A percentile compares a stretch with the other conserved stretches of the same genome.
Evolutionary conservation across 2,113 vertebrate species (phyloP).

Genomic region (Aix galericulata): DNA sequence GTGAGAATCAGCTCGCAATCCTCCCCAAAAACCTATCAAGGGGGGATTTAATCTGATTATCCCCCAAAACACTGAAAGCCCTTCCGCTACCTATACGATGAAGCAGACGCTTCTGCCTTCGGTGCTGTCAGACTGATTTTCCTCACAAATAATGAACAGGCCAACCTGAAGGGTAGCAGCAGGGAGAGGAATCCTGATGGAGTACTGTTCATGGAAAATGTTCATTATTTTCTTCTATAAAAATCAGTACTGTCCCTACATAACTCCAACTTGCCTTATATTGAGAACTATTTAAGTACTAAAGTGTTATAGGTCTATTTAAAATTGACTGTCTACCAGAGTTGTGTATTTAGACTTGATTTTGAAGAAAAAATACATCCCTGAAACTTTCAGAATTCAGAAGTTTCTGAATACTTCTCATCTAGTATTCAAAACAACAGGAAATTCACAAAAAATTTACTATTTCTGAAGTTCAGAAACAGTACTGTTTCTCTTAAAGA

Average conservation of each 20-base stretch:
- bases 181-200: neutral
- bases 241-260: neutral
- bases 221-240: neutral
- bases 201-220: neutral
- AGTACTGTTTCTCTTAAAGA: neutral
- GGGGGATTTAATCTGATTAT: neutral
- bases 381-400: neutral
- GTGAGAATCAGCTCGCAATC: neutral
- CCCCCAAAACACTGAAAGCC: neutral
- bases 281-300: neutral
- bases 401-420: neutral
- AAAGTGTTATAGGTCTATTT: neutral
- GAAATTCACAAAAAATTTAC: neutral
- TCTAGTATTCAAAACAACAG: neutral
- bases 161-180: neutral
- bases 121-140: slow-evolving; percentile 5
- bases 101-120: neutral
- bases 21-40: neutral
- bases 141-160: neutral
- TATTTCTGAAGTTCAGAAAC: neutral
- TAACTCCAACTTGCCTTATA: neutral
- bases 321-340: neutral
- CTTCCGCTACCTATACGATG: neutral
- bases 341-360: neutral
- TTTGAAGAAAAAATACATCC: neutral